Evolutionary conservation across 2,797 vertebrate species (phyloP), one percentile per base, ranked within the genome.

Genomic region (Phyllotis vaccarum): DNA sequence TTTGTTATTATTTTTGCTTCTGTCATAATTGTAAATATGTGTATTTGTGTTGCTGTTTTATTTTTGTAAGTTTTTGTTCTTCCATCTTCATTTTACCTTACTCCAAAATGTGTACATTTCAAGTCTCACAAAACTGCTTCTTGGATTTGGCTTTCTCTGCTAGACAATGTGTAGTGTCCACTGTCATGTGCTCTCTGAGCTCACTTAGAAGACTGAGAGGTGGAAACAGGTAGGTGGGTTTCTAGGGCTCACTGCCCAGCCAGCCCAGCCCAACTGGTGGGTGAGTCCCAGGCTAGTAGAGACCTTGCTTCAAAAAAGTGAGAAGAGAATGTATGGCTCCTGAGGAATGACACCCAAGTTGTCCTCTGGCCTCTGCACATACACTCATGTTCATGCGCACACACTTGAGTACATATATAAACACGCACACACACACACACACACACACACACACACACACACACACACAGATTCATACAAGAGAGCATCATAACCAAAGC

Each of bases 21-120:
- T 83, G n/a, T 78, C 19, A 49, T 95, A 22, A 76, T 78, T 92
- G 64, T 92, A 88, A 81, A 43, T 91, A 56, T 27, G 60, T 3
- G 10, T 16, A 70, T 72, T 52, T 66, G 12, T 70, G 60, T 29
- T 37, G 58, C 76, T 86, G 68, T 75, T 93, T 80, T 31, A 0
- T 58, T 43, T 13, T 54, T 91, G 34, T 34, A 14, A 54, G 86
- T 92, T 90, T 95, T 5, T 90, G 2, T 6, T 16, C 12, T 70
- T 78, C 3, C 8, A n/a, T 27, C 64, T 68, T 54, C 8, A 22
- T 82, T 83, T 43, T 27, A 2, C 1, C 34, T 2, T 1, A 86
- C 7, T 21, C 46, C 29, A 85, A 83, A 60, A 0, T 72, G 9
- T 40, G 54, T 46, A 66, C 56, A 37, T 6, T 12, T 89, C 72